Evolutionary conservation across 1,140 invertebrate genomes (phyloP).

Genomic region (Ridgeia piscesae): DNA sequence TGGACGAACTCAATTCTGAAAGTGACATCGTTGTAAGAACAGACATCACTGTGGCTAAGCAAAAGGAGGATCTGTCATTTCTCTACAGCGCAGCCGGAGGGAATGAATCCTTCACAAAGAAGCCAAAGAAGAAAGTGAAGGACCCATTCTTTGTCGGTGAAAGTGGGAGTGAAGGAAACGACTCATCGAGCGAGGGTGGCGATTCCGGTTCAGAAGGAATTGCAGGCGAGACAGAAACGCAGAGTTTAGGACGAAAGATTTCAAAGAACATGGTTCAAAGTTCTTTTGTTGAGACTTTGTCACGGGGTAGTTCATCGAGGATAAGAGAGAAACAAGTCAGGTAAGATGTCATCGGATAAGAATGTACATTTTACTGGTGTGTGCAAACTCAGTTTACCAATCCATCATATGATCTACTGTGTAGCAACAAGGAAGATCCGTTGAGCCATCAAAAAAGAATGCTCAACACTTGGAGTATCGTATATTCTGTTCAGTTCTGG

Average conservation of each 20-base stretch:
- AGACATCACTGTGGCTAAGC: neutral
- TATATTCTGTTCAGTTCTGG: no score
- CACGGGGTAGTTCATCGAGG: neutral
- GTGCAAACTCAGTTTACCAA: neutral
- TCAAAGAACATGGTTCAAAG: neutral
- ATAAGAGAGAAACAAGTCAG: neutral
- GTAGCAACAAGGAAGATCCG: no score
- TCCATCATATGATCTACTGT: no score
- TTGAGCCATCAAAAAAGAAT: no score
- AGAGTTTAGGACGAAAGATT: neutral
- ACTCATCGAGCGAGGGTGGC: neutral
- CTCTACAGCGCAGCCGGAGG: neutral
- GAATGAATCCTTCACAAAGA: neutral
- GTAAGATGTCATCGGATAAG: neutral
- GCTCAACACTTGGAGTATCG: no score
- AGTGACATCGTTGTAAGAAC: neutral
- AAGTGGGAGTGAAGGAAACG: neutral
- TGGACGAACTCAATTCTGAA: neutral
- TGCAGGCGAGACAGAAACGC: neutral
- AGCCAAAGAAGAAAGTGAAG: neutral
- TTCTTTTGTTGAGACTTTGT: neutral
- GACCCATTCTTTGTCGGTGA: neutral
- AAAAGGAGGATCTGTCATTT: neutral
- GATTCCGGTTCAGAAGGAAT: neutral
- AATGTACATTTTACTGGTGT: neutral